These are phyloP conservation scores for Leuciscus waleckii DNA, from an alignment of 2,797 vertebrate species.

Conservation along the genomic window DNA sequence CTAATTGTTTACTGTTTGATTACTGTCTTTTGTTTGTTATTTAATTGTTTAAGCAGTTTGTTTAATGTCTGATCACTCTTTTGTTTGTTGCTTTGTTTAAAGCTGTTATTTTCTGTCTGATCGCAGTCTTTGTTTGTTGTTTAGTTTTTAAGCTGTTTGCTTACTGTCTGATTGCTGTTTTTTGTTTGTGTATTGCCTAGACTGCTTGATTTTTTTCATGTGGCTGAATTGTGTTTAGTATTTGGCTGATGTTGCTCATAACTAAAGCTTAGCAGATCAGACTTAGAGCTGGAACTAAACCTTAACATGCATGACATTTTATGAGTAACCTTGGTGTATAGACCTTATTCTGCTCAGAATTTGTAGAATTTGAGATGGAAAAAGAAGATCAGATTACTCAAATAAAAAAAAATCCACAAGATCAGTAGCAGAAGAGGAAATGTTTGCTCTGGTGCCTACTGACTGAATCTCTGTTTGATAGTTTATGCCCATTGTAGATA, in stretches of 20 bases:
- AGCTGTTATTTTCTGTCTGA: not conserved
- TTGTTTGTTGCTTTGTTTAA: not conserved
- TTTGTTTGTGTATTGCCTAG: not conserved
- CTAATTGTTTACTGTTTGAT: not conserved
- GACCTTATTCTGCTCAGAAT: not conserved
- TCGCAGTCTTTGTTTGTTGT: not conserved
- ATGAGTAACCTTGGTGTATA: not conserved
- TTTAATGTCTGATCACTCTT: not conserved
- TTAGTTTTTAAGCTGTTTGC: not conserved
- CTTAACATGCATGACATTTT: not conserved
- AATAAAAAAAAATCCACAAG: not conserved
- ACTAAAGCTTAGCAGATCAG: not conserved
- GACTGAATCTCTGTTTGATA: constrained; percentile 17
- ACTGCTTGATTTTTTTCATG: not conserved
- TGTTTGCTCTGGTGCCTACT: not conserved
- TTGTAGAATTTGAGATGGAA: not conserved
- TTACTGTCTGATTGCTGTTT: not conserved
- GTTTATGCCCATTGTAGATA: not conserved
- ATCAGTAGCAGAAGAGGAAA: not conserved
- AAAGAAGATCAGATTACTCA: not conserved
- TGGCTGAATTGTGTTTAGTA: not conserved
- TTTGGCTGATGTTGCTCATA: not conserved
- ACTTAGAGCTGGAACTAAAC: not conserved
- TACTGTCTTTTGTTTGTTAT: not conserved
- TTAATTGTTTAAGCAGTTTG: not conserved